Conservation (phyloP, 2,888 invertebrate genomes). For the Aporophyla nigra region DNA sequence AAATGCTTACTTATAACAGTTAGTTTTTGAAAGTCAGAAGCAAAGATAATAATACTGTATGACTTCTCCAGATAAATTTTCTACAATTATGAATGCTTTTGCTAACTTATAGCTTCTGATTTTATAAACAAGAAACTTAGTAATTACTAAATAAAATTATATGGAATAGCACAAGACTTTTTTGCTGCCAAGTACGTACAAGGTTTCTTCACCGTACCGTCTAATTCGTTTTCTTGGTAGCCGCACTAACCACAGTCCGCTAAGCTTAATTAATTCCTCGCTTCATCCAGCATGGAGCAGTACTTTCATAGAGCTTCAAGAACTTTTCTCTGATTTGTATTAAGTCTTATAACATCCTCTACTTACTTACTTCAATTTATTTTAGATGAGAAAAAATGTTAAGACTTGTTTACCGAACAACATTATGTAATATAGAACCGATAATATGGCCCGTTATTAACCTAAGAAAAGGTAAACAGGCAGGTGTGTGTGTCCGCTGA, state of each 20-base stretch:
- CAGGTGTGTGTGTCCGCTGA: too few species aligned
- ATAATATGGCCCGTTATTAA: too few species aligned
- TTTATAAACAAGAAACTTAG: background rate
- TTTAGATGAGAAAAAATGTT: background rate
- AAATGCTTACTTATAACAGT: too few species aligned
- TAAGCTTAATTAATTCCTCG: slow-evolving; percentile 65
- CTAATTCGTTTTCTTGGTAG: slow-evolving; percentile 22
- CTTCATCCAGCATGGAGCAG: slow-evolving; percentile 42
- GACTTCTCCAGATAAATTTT: too few species aligned
- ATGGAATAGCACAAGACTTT: background rate
- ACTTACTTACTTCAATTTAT: background rate
- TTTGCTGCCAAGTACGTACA: background rate
- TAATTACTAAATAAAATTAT: background rate
- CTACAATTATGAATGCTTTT: background rate
- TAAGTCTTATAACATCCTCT: slow-evolving; percentile 2
- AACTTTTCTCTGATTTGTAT: slow-evolving; percentile 21
- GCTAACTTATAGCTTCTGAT: background rate
- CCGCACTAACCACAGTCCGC: slow-evolving; percentile 15
- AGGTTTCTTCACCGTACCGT: slow-evolving; percentile 1
- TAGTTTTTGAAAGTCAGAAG: too few species aligned
- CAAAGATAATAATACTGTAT: too few species aligned
- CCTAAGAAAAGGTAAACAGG: too few species aligned
- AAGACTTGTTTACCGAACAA: background rate
- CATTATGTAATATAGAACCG: too few species aligned
- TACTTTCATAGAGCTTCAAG: slow-evolving; percentile 28